phyloP scores from a whole-genome alignment of 2,113 vertebrate species.

The Hiodon alosoides region DNA sequence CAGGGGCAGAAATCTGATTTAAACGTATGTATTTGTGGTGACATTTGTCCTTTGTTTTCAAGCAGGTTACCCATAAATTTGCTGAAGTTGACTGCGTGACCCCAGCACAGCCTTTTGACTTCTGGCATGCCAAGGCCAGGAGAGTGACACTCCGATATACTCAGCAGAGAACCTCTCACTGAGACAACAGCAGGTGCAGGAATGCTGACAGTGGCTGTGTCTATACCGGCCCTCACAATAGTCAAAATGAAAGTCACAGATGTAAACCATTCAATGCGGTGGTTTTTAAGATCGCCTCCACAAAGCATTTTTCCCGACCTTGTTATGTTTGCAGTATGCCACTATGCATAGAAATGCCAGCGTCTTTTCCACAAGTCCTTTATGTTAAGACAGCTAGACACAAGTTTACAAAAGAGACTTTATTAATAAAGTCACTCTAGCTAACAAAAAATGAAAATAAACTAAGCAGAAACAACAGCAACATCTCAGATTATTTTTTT shows the following conservation, averaged over 20 bases:
- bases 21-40: constrained; percentile 78
- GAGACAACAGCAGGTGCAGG: constrained; percentile 75
- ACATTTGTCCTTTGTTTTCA: constrained; percentile 79
- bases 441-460: constrained; percentile 1
- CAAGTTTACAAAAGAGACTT: not conserved
- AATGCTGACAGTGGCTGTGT: constrained; percentile 59
- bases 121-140: constrained; percentile 60
- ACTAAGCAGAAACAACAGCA: constrained; percentile 12
- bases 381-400: not conserved
- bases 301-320: constrained; percentile 59
- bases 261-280: constrained; percentile 59
- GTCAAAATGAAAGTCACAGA: constrained; percentile 67
- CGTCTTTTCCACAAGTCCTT: constrained; percentile 26
- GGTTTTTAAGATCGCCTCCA: constrained; percentile 59
- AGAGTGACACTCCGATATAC: constrained; percentile 60
- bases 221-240: constrained; percentile 58
- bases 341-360: constrained; percentile 44
- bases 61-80: constrained; percentile 76
- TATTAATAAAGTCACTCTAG: not conserved
- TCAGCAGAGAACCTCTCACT: constrained; percentile 52
- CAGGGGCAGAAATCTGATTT: constrained; percentile 73
- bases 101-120: constrained; percentile 65
- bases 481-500: not conserved
- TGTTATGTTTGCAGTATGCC: constrained; percentile 45
- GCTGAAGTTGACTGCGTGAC: constrained; percentile 74